Percentiles rank a stretch among this genome's conserved stretches.
These are phyloP conservation scores for Neomonachus schauinslandi DNA, from an alignment of 2,113 vertebrate species.

Conservation along the genomic window DNA sequence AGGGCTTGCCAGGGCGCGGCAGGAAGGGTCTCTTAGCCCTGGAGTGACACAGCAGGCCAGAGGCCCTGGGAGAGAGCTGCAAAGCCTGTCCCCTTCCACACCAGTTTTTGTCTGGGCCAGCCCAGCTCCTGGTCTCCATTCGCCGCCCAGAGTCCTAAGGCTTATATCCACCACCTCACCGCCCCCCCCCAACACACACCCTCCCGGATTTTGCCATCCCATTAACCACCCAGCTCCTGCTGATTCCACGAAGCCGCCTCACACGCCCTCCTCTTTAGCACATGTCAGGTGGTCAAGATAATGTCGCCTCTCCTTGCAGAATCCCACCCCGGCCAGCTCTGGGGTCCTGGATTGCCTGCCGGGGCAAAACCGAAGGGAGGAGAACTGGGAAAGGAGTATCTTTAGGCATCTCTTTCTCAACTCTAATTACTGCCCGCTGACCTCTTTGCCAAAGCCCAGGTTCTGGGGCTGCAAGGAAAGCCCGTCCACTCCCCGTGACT, in stretches of 20 bases:
- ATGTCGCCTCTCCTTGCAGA: neutral
- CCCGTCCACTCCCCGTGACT: neutral
- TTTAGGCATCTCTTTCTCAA: neutral
- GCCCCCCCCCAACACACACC: neutral
- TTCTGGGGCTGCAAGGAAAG: neutral
- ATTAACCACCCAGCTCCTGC: slow-evolving; percentile 2
- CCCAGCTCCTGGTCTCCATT: neutral
- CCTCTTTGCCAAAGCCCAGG: neutral
- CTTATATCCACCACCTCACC: neutral
- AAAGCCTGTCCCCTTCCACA: neutral
- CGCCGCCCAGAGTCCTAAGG: neutral
- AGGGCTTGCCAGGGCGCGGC: neutral
- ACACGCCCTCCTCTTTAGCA: neutral
- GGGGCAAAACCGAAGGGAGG: neutral
- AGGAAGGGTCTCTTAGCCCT: slow-evolving; percentile 64
- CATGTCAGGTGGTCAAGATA: neutral
- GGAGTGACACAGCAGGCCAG: slow-evolving; percentile 68
- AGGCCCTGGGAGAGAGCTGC: neutral
- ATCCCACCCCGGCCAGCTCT: neutral
- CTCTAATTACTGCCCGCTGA: neutral
- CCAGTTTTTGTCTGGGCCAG: neutral
- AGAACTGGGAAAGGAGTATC: neutral
- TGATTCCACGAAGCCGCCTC: neutral
- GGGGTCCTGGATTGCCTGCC: neutral
- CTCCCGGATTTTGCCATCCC: neutral